These are phyloP conservation scores for Tanytarsus gracilentus DNA, from an alignment of 2,888 invertebrate genomes.

Conservation along the genomic window DNA sequence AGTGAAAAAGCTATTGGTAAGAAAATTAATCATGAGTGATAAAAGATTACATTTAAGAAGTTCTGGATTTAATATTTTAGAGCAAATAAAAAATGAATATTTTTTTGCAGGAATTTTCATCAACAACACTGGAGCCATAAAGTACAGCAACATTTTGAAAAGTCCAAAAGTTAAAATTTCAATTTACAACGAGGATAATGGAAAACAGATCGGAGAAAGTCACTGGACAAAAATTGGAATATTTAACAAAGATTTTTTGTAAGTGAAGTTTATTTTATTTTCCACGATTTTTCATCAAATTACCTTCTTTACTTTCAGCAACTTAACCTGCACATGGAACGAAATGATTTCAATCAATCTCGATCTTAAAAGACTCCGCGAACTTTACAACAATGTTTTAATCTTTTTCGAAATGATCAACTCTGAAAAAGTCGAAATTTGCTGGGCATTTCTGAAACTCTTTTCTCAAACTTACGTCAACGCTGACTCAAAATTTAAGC, in stretches of 20 bases:
- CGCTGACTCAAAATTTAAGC: constrained; percentile 8
- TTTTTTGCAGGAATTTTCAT: constrained; percentile 12
- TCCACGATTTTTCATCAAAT: background rate
- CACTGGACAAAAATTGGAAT: background rate
- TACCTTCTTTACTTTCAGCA: background rate
- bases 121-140: background rate
- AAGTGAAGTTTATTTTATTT: background rate
- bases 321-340: constrained; percentile 25
- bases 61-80: background rate
- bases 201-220: constrained; percentile 13
- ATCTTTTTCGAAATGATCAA: constrained; percentile 28
- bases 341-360: constrained; percentile 18
- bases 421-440: background rate
- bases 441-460: constrained; percentile 28
- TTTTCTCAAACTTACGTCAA: constrained; percentile 1
- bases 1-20: constrained; percentile 1
- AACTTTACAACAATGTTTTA: constrained; percentile 11
- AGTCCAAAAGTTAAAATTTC: constrained; percentile 3
- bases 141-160: background rate
- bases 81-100: too few species aligned
- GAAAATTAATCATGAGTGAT: background rate
- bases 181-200: constrained; percentile 14
- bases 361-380: constrained; percentile 11
- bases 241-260: constrained; percentile 16
- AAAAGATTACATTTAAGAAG: background rate